These are phyloP conservation scores for Perca fluviatilis DNA, from an alignment of 2,113 vertebrate species.

Conservation along the genomic window DNA sequence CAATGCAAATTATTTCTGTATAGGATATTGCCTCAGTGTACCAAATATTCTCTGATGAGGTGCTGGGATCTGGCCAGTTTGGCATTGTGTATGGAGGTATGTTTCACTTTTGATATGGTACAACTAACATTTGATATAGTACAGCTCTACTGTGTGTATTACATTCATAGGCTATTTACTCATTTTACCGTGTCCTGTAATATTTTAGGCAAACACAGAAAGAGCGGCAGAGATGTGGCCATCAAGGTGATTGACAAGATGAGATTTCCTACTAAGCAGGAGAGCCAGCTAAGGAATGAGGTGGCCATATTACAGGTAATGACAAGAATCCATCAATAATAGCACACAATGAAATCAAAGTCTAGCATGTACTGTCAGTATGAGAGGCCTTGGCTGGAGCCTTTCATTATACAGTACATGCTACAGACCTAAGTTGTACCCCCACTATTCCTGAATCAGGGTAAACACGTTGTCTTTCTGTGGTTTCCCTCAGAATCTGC, in stretches of 20 bases:
- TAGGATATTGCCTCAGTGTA: slow-evolving; percentile 98
- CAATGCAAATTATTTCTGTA: slow-evolving; percentile 34
- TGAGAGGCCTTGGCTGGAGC: not conserved
- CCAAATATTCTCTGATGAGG: slow-evolving; percentile 99
- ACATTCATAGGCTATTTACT: too few species aligned
- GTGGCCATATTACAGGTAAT: slow-evolving; percentile 98
- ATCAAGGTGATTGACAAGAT: slow-evolving; percentile 99
- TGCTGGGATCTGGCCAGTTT: slow-evolving; percentile 98
- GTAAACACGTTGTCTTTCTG: not conserved
- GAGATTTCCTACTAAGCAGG: slow-evolving; percentile 98
- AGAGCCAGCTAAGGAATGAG: slow-evolving; percentile 98
- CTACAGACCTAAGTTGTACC: not conserved
- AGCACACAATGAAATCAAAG: not conserved
- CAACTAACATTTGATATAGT: not conserved
- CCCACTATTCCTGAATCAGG: not conserved
- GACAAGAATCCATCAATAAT: not conserved
- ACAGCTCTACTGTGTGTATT: not conserved
- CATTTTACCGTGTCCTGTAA: fast-evolving
- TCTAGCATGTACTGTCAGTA: not conserved
- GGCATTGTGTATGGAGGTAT: slow-evolving; percentile 98
- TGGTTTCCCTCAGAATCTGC: slow-evolving; percentile 89
- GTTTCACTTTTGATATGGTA: slow-evolving; percentile 1
- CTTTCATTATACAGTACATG: not conserved
- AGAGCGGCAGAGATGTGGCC: slow-evolving; percentile 97
- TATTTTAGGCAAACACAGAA: slow-evolving; percentile 94